Evolutionary conservation across 2,888 invertebrate genomes (phyloP).

Genomic region (Metellina segmentata): DNA sequence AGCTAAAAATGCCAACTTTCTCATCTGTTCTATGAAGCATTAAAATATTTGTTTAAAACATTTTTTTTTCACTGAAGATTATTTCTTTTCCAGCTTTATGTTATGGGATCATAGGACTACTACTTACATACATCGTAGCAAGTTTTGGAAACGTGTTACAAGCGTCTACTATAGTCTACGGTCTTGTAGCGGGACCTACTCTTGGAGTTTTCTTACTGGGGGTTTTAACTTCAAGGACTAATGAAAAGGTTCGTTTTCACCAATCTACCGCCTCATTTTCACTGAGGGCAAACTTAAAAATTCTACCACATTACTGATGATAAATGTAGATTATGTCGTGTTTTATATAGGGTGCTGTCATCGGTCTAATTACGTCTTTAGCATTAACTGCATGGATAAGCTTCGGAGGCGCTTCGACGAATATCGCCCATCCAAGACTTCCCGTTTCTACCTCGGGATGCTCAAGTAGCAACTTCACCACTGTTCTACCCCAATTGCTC

Average conservation of each 20-base stretch:
- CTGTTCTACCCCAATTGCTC: neutral
- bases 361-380: slow-evolving; percentile 54
- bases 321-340: neutral
- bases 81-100: slow-evolving; percentile 83
- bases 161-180: slow-evolving; percentile 91
- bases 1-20: too few relatives aligned
- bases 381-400: slow-evolving; percentile 81
- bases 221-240: slow-evolving; percentile 83
- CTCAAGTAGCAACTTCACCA: neutral
- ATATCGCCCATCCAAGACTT: slow-evolving; percentile 83
- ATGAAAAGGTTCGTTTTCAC: slow-evolving; percentile 60
- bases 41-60: too few relatives aligned
- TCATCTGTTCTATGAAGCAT: too few relatives aligned
- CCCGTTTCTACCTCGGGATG: slow-evolving; percentile 77
- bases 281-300: neutral
- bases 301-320: neutral
- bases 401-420: slow-evolving; percentile 87
- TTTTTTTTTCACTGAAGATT: too few relatives aligned
- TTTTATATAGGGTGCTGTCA: slow-evolving; percentile 63
- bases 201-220: slow-evolving; percentile 92
- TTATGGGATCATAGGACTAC: slow-evolving; percentile 89
- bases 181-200: slow-evolving; percentile 91
- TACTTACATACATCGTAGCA: slow-evolving; percentile 90
- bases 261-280: neutral
- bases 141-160: slow-evolving; percentile 91